Evolutionary conservation across 2,113 vertebrate genomes (phyloP).

Genomic region (Nyctereutes procyonoides): DNA sequence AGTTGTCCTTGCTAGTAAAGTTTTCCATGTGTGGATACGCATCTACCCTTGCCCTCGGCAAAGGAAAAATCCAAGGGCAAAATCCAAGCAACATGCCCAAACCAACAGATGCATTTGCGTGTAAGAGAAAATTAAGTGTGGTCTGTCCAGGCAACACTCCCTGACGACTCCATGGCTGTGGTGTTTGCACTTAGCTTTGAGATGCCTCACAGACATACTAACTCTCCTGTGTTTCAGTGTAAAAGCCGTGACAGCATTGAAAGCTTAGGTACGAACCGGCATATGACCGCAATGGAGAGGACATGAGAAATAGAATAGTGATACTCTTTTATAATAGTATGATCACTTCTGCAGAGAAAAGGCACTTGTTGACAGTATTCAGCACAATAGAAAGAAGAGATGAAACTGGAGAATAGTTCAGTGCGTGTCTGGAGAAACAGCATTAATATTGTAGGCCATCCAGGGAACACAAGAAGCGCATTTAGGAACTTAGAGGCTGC

Average conservation of each 20-base stretch:
- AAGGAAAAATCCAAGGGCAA: not conserved
- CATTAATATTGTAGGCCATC: not conserved
- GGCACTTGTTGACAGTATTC: not conserved
- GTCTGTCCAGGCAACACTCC: not conserved
- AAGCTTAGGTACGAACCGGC: not conserved
- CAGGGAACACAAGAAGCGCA: not conserved
- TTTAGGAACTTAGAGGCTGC: not conserved
- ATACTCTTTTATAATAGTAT: not conserved
- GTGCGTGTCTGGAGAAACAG: not conserved
- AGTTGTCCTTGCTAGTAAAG: not conserved
- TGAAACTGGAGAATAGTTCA: not conserved
- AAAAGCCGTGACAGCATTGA: not conserved
- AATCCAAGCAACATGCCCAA: not conserved
- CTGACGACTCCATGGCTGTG: accelerated
- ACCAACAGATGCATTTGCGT: not conserved
- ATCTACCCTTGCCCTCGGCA: not conserved
- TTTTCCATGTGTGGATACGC: not conserved
- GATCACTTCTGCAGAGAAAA: not conserved
- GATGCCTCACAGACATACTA: not conserved
- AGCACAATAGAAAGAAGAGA: not conserved
- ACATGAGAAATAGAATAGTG: not conserved
- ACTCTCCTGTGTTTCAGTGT: not conserved
- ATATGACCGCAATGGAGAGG: not conserved
- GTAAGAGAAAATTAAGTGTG: accelerated
- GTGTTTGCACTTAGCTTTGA: not conserved